Evolutionary conservation across 2,113 vertebrate genomes (phyloP).

Genomic region (Corydoras sp.): DNA sequence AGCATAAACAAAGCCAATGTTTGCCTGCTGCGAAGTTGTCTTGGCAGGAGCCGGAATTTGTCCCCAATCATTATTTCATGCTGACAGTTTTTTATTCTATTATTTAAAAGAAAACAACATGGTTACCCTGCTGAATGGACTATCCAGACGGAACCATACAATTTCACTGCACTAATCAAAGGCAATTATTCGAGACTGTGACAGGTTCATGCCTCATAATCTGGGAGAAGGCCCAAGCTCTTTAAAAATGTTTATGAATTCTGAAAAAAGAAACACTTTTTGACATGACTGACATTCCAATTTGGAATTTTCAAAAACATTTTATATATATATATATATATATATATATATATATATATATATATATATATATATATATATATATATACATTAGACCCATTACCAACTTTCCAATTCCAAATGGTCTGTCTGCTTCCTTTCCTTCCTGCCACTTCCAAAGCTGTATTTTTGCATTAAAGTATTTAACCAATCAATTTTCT

Average conservation of each 20-base stretch:
- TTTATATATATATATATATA: no score
- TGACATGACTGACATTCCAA: no score
- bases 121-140: slow-evolving; percentile 18
- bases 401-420: no score
- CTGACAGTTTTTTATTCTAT: slow-evolving; percentile 35
- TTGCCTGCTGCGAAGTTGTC: slow-evolving; percentile 48
- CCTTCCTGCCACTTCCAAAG: no score
- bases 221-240: slow-evolving; percentile 4
- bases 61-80: slow-evolving; percentile 41
- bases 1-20: slow-evolving; percentile 36
- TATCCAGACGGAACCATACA: slow-evolving; percentile 10
- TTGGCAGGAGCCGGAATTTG: slow-evolving; percentile 44
- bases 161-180: slow-evolving; percentile 1
- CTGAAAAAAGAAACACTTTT: no score
- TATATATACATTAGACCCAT: no score
- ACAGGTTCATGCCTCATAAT: slow-evolving; percentile 1
- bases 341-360: no score
- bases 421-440: no score
- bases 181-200: slow-evolving; percentile 8
- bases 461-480: no score
- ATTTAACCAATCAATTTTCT: no score
- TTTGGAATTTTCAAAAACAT: no score
- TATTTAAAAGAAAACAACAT: slow-evolving; percentile 31
- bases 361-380: no score
- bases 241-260: not conserved